phyloP scores from a whole-genome alignment of 1,140 invertebrate species.

The Batillaria attramentaria region DNA sequence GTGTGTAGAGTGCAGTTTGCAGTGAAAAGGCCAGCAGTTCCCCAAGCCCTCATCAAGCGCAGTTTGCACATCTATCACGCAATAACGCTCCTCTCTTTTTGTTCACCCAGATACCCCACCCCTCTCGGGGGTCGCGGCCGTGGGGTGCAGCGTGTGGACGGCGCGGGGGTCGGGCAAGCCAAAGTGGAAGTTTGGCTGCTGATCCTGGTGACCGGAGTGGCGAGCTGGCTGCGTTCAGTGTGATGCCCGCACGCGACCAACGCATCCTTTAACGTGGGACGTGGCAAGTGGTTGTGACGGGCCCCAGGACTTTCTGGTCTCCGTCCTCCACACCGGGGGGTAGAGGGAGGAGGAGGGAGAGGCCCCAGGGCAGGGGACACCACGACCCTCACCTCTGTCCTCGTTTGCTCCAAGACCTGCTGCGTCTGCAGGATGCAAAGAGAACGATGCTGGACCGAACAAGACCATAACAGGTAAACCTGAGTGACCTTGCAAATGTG shows the following conservation, averaged over 20 bases:
- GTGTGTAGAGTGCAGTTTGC: not conserved
- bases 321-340: too few relatives aligned
- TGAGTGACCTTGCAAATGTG: too few relatives aligned
- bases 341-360: not conserved
- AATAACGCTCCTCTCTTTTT: not conserved
- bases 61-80: constrained; percentile 5
- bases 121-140: not conserved
- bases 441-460: too few relatives aligned
- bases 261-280: constrained; percentile 21
- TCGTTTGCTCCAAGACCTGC: too few relatives aligned
- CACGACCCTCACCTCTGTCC: not conserved
- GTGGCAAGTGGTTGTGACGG: constrained; percentile 32
- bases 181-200: not conserved
- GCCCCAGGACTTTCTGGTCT: not conserved
- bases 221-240: not conserved
- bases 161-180: not conserved
- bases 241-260: not conserved
- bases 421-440: too few relatives aligned
- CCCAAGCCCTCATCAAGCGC: not conserved
- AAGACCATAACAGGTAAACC: too few relatives aligned
- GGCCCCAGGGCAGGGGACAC: not conserved
- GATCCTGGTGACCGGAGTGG: not conserved
- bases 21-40: not conserved
- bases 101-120: too few relatives aligned
- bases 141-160: not conserved